A percentile compares a stretch with the other conserved stretches of the same genome.
Conservation (phyloP, 2,113 vertebrate genomes). For the Malurus cyaneus region DNA sequence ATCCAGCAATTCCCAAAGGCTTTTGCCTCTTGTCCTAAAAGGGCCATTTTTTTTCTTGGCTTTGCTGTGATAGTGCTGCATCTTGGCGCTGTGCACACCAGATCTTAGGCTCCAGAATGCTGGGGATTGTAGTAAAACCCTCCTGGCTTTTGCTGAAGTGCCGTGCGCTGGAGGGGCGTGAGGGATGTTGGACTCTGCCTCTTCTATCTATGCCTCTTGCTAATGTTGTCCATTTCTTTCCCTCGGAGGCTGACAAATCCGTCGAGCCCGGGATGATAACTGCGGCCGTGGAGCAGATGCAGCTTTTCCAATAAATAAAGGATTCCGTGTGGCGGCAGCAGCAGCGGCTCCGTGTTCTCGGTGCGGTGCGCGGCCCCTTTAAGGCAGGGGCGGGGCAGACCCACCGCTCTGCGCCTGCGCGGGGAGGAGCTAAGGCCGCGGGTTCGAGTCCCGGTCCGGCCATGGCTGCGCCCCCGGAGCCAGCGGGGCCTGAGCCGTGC, state of each 20-base stretch:
- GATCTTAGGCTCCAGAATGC: not conserved
- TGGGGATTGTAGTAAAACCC: no score
- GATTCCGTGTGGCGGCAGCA: not conserved
- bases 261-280: no score
- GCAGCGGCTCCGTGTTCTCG: not conserved
- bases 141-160: not conserved
- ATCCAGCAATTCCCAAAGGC: rapidly evolving
- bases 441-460: not conserved
- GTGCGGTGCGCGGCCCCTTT: not conserved
- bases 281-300: not conserved
- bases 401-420: not conserved
- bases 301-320: not conserved
- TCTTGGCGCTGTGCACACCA: rapidly evolving
- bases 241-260: not conserved
- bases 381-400: not conserved
- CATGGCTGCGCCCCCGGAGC: not conserved
- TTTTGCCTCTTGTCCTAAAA: not conserved
- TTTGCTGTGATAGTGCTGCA: not conserved
- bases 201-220: not conserved
- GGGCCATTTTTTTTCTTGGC: not conserved
- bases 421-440: rapidly evolving
- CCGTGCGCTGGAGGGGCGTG: rapidly evolving
- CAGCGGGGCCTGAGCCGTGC: not conserved
- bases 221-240: not conserved
- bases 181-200: not conserved